Evolutionary conservation across 92 coral and sea anemone genomes (phyloP), one percentile per base, ranked within the genome.

Genomic region (Phymanthus crucifer): DNA sequence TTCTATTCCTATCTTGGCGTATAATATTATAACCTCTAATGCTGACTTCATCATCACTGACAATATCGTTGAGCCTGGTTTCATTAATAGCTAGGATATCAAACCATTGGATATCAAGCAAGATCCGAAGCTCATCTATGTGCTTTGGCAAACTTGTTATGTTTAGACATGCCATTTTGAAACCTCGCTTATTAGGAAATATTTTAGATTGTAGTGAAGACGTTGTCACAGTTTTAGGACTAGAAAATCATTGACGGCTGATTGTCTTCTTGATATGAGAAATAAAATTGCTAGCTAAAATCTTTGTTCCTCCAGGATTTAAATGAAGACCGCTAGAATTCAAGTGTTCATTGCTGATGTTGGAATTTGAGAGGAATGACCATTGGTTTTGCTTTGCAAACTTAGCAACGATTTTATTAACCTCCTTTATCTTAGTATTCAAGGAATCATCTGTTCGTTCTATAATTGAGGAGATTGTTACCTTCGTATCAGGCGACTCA

Each of bases 81-180:
- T 37, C 23, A 48, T 14, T 87, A 75, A 80, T 65, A 2, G 87
- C 80, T 36, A 87, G 71, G 34, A 87, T 37, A 80, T 87, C 84
- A 46, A 87, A 68, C 66, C 73, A 40, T 16, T 70, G 74, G 46
- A 78, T 61, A 31, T 36, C 58, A 43, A 89, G 76, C 69, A 86
- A 66, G 70, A 89, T 76, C 50, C 83, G 72, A 29, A 86, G 81
- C 56, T 89, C 85, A 37, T 89, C 86, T 32, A 86, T 81, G 69
- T 89, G 88, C 47, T 75, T 86, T 14, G 79, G 73, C 18, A 90
- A 54, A 54, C 93, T 87, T 32, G 84, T 78, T 58, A 90, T 82
- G 67, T 90, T 86, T 65, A 87, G 82, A 71, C 40, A 79, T 37
- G 80, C 78, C 72, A 83, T 73, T 78, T 82, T 85, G 47, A 86